These are phyloP conservation scores for Brachionus sp. DNA, from an alignment of 1,140 invertebrate species.

Conservation along the genomic window DNA sequence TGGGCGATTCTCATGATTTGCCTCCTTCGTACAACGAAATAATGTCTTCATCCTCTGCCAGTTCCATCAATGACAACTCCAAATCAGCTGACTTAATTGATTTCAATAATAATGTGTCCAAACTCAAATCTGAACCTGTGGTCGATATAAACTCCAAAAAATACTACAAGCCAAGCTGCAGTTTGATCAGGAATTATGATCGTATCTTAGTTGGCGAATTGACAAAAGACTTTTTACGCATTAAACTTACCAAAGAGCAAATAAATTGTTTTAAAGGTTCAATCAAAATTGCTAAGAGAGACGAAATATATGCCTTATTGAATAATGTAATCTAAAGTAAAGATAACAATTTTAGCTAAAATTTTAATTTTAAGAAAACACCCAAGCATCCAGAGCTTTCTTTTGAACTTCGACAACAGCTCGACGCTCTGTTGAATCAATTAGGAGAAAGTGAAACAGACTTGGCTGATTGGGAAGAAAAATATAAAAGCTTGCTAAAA, in stretches of 20 bases:
- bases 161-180: not conserved
- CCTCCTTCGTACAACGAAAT: slow-evolving; percentile 34
- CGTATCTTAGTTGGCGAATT: not conserved
- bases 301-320: slow-evolving; percentile 7
- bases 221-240: slow-evolving; percentile 20
- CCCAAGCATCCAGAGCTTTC: slow-evolving; percentile 40
- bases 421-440: not conserved
- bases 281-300: slow-evolving; percentile 34
- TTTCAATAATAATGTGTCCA: not conserved
- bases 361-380: slow-evolving; percentile 25
- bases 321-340: slow-evolving; percentile 20
- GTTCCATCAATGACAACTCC: not conserved
- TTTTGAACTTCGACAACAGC: not conserved
- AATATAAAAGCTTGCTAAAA: not conserved
- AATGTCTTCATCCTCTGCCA: not conserved
- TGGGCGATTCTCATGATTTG: not conserved
- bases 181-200: not conserved
- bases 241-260: slow-evolving; percentile 27
- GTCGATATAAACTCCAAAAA: not conserved
- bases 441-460: slow-evolving; percentile 28
- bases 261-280: slow-evolving; percentile 20
- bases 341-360: not conserved
- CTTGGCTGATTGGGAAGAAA: slow-evolving; percentile 29
- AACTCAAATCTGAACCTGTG: not conserved
- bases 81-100: not conserved